Base-by-base conservation (phyloP, 2,888 invertebrate species). In the Tridacna crocea region DNA sequence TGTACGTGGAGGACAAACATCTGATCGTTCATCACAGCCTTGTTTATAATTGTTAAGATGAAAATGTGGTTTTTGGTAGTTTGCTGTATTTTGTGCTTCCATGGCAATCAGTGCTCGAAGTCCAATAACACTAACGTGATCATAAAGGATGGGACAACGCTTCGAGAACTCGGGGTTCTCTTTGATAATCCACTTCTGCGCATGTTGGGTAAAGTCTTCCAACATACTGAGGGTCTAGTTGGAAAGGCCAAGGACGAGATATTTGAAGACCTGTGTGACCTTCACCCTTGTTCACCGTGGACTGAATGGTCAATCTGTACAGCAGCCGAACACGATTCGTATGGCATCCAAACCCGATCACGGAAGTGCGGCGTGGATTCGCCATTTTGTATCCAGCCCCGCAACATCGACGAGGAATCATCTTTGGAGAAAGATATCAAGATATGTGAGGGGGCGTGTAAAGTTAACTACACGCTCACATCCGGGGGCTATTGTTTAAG, bases 151-250 rank as follows among this genome's bases (percentile, higher is more conserved):
- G 72, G 72, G 19, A 13, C 55, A 11, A 51, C 51, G 15, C 51
- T 72, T 36, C 22, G n/a, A 13, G 0, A 27, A 4, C 48, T 72
- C 11, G 72, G 72, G 11, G 24, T 8, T 6, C 6, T 55, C 26
- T 26, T 55, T 22, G 51, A 72, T 26, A 72, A 72, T 26, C 51
- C 72, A 15, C 55, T 72, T 24, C 48, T 72, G 51, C 22, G 58
- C n/a, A 55, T 72, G 51, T 26, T 72, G 19, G 72, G 72, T 24
- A 72, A 72, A 24, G 72, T 55, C 6, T 55, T 72, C 27, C 48
- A 51, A n/a, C 51, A 72, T 51, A 51, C 58, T 15, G 72, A 72
- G 26, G 17, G 24, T 15, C 47, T 72, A 51, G 51, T 55, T 13
- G 27, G 55, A 10, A 19, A 72, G n/a, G 72, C 72, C 4, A 51